A percentile compares a stretch with the other conserved stretches of the same genome.
Evolutionary conservation across 2,113 vertebrate genomes (phyloP).

Genomic region (Rhinolophus sinicus): DNA sequence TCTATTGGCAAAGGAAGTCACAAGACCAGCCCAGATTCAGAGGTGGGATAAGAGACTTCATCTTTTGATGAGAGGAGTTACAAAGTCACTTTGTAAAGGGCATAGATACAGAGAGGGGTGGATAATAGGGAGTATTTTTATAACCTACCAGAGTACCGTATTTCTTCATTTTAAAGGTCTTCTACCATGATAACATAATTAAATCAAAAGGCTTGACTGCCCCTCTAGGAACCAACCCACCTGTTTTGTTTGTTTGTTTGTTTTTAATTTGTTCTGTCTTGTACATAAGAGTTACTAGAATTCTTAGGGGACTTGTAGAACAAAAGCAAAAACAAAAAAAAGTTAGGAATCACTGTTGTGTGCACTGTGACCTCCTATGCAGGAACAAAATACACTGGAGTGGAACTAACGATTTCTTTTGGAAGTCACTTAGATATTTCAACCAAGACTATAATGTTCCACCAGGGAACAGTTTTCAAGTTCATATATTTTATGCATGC

Average conservation of each 20-base stretch:
- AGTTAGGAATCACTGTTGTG: slow-evolving; percentile 5
- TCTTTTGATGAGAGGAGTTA: neutral
- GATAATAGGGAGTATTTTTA: neutral
- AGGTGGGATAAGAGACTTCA: neutral
- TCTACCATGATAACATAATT: neutral
- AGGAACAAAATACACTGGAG: slow-evolving; percentile 55
- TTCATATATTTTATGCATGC: slow-evolving; percentile 80
- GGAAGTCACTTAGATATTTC: slow-evolving; percentile 78
- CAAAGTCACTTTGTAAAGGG: neutral
- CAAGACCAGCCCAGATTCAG: neutral
- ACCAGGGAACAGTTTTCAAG: slow-evolving; percentile 73
- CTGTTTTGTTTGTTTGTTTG: neutral
- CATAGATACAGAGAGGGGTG: neutral
- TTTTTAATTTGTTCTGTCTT: slow-evolving; percentile 7
- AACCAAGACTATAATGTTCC: slow-evolving; percentile 69
- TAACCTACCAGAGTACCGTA: neutral
- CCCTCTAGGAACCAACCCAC: neutral
- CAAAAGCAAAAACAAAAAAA: slow-evolving; percentile 36
- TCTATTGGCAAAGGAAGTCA: slow-evolving; percentile 3
- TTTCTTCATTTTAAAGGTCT: slow-evolving; percentile 1
- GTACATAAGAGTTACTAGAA: slow-evolving; percentile 33
- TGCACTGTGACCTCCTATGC: slow-evolving; percentile 50
- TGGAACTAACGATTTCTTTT: slow-evolving; percentile 73
- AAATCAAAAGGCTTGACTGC: neutral
- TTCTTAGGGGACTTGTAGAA: slow-evolving; percentile 44